These are phyloP conservation scores for Chamaea fasciata DNA, from an alignment of 2,113 vertebrate genomes.

Conservation along the genomic window DNA sequence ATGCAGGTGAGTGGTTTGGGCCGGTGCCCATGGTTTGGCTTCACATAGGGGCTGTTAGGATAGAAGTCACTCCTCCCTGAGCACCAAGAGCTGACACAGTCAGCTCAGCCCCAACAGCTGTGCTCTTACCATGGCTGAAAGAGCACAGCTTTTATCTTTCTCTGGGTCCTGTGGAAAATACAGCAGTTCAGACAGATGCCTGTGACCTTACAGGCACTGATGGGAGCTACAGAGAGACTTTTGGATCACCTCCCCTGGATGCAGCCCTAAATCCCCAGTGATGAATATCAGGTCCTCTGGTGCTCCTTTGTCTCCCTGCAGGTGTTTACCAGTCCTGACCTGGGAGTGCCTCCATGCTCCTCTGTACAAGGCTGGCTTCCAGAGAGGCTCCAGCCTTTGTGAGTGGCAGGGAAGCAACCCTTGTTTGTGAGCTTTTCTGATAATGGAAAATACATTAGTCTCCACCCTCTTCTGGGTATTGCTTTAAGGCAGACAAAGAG, in stretches of 20 bases:
- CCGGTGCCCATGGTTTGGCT: not conserved
- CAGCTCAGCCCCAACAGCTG: rapidly evolving
- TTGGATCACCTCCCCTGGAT: not conserved
- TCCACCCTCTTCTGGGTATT: conserved; percentile 6
- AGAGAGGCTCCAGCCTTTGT: not conserved
- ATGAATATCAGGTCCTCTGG: rapidly evolving
- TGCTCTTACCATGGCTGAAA: rapidly evolving
- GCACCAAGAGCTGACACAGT: not conserved
- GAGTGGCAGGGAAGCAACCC: not conserved
- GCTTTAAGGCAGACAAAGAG: not conserved
- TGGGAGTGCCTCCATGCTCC: not conserved
- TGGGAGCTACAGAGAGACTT: not conserved
- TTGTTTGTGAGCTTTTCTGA: not conserved
- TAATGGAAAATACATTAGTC: not conserved
- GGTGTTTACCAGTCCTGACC: not conserved
- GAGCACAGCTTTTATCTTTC: not conserved
- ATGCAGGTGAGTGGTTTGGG: not conserved
- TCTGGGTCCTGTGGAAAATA: not conserved
- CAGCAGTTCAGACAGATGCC: not conserved
- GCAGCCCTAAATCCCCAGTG: not conserved
- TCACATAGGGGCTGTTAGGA: not conserved
- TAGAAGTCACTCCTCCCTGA: not conserved
- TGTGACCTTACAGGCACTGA: not conserved
- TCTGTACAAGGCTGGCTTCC: not conserved
- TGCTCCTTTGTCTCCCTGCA: rapidly evolving